phyloP scores from a whole-genome alignment of 2,797 vertebrate species.

The Syngnathus acus region DNA sequence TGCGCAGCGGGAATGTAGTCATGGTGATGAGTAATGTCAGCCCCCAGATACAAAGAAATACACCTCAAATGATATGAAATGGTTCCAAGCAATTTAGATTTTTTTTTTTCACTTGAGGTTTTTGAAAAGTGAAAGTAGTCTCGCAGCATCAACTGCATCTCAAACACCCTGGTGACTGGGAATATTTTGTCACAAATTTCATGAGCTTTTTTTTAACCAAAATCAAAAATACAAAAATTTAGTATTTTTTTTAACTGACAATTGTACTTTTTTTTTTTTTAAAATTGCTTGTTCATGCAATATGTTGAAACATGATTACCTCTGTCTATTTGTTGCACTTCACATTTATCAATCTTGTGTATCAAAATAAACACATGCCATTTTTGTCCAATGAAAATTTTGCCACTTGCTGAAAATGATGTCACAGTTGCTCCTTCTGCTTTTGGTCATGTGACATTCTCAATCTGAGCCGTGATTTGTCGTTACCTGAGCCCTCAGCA shows the following conservation, averaged over 20 bases:
- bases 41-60: conserved; percentile 16
- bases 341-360: too few species aligned
- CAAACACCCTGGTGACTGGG: neutral
- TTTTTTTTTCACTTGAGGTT: neutral
- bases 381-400: neutral
- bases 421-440: too few species aligned
- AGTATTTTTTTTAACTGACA: neutral
- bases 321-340: neutral
- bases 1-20: conserved; percentile 25
- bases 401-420: too few species aligned
- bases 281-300: neutral
- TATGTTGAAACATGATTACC: neutral
- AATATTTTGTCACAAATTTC: neutral
- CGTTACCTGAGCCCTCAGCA: too few species aligned
- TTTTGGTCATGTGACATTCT: too few species aligned
- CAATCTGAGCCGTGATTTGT: too few species aligned
- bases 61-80: neutral
- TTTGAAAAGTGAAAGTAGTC: neutral
- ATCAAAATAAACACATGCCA: too few species aligned
- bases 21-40: conserved; percentile 34
- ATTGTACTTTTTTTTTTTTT: neutral
- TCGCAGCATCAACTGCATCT: neutral
- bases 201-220: too few species aligned
- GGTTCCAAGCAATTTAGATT: neutral
- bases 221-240: too few species aligned